phyloP scores from a whole-genome alignment of 2,113 vertebrate species.

The Mormyrus iriodes region DNA sequence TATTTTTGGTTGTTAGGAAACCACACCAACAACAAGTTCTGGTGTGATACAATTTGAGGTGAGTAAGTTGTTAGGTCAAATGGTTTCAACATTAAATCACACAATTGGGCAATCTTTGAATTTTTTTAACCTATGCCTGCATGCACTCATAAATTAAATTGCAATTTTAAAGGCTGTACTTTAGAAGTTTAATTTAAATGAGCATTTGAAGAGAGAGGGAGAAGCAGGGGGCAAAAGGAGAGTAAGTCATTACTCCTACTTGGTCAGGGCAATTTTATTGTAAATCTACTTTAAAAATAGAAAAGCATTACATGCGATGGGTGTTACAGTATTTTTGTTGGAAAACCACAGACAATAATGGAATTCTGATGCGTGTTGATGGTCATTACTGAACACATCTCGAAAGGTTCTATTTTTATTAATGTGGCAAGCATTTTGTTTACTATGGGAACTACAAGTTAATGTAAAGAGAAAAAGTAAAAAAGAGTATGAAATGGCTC shows the following conservation, averaged over 20 bases:
- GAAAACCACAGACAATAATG: background rate
- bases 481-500: background rate
- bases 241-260: background rate
- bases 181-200: slow-evolving; percentile 10
- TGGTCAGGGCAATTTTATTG: background rate
- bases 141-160: background rate
- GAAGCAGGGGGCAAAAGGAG: background rate
- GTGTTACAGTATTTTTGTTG: background rate
- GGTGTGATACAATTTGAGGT: slow-evolving; percentile 33
- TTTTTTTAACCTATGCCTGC: slow-evolving; percentile 29
- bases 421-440: background rate
- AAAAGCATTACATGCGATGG: background rate
- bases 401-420: background rate
- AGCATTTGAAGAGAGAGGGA: background rate
- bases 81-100: slow-evolving; percentile 30
- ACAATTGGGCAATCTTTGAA: slow-evolving; percentile 14
- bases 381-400: background rate
- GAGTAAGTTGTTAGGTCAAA: slow-evolving; percentile 26
- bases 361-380: background rate
- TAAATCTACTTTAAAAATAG: background rate
- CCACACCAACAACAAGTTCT: slow-evolving; percentile 17
- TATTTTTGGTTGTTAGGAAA: background rate
- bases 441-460: background rate
- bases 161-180: background rate
- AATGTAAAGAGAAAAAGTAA: background rate